phyloP scores from a whole-genome alignment of 64 coral and sea anemone species.

The Exaiptasia diaphana region DNA sequence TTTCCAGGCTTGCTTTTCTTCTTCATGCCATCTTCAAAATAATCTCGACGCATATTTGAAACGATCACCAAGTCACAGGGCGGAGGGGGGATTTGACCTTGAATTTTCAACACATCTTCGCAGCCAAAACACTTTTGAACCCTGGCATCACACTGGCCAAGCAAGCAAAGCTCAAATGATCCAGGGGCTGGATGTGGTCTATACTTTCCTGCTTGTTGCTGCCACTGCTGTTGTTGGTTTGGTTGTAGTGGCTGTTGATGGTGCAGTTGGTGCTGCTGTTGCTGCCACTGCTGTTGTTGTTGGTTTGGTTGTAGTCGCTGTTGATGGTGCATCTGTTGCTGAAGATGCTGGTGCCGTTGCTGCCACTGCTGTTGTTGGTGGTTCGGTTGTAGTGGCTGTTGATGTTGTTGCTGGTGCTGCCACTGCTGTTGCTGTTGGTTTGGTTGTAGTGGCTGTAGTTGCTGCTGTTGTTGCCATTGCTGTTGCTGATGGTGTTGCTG shows the following conservation, averaged over 20 bases:
- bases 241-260: background rate
- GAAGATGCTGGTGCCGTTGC: background rate
- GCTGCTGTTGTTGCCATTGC: background rate
- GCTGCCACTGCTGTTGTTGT: background rate
- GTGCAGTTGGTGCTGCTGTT: background rate
- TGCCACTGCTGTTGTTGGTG: too few species aligned
- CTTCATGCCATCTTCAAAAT: conserved; percentile 30
- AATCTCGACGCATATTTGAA: conserved; percentile 7
- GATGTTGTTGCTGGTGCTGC: background rate
- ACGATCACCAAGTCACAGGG: conserved; percentile 58
- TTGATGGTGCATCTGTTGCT: background rate
- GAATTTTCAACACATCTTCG: conserved; percentile 31
- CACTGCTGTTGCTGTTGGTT: background rate
- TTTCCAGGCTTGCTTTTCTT: conserved; percentile 26
- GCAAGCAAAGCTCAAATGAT: conserved; percentile 21
- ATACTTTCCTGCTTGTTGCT: background rate
- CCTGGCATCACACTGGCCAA: conserved; percentile 2
- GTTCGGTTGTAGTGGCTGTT: background rate
- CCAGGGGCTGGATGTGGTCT: conserved; percentile 1
- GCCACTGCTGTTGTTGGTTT: background rate
- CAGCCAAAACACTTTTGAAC: conserved; percentile 58
- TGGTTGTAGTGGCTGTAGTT: background rate
- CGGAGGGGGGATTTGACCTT: background rate
- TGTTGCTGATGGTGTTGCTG: background rate
- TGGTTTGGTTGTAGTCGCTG: background rate